These are phyloP conservation scores for Pungitius pungitius DNA, from an alignment of 2,113 vertebrate genomes.

Conservation along the genomic window DNA sequence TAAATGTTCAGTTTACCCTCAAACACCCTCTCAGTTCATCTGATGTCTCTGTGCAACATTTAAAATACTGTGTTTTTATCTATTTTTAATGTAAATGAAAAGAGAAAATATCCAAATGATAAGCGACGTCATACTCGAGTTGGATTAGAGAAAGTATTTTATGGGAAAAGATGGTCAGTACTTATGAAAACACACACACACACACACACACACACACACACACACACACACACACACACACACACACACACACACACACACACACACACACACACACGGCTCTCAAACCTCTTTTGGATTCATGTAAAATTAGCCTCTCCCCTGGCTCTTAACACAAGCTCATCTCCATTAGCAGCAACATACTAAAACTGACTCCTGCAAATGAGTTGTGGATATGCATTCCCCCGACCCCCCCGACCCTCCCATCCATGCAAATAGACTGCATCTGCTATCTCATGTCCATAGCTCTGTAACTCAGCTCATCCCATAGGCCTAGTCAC, in stretches of 20 bases:
- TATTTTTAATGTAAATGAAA: constrained; percentile 64
- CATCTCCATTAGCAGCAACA: constrained; percentile 75
- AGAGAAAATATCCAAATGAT: constrained; percentile 34
- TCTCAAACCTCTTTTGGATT: constrained; percentile 66
- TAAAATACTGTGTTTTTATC: constrained; percentile 32
- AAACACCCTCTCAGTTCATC: constrained; percentile 35
- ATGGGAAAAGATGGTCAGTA: constrained; percentile 19
- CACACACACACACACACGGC: constrained; percentile 7
- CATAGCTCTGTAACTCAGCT: constrained; percentile 64
- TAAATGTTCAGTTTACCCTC: constrained; percentile 23
- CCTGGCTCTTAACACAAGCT: constrained; percentile 76
- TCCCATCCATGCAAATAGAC: constrained; percentile 69
- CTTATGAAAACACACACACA: constrained; percentile 19
- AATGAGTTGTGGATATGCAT: constrained; percentile 77
- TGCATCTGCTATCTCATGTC: constrained; percentile 53
- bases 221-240: constrained; percentile 9
- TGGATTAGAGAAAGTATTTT: constrained; percentile 16
- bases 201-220: constrained; percentile 1
- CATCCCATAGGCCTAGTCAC: constrained; percentile 79
- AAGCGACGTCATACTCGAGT: constrained; percentile 23
- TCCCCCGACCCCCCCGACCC: constrained; percentile 56
- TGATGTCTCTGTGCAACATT: constrained; percentile 34
- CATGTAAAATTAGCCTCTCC: constrained; percentile 76
- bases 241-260: constrained; percentile 10
- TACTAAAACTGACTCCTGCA: constrained; percentile 77